A percentile compares a stretch with the other conserved stretches of the same genome.
Conservation (phyloP, 2,888 invertebrate genomes). For the Amphipyra berbera region DNA sequence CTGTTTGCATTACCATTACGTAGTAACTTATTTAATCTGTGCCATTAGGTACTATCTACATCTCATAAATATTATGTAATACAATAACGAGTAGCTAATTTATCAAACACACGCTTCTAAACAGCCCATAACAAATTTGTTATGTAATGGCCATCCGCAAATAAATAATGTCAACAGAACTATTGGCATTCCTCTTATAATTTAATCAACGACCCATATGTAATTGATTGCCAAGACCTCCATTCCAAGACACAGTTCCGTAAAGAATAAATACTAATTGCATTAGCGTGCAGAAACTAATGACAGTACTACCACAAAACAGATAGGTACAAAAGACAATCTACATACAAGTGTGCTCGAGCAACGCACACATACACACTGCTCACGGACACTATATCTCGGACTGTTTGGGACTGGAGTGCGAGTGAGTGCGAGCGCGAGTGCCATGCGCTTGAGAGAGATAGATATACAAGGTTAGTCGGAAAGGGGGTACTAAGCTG, state of each 20-base stretch:
- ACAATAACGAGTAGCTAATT: slow-evolving; percentile 2
- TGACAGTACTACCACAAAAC: neutral
- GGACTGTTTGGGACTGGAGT: too few relatives aligned
- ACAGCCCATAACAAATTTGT: neutral
- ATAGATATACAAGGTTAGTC: too few relatives aligned
- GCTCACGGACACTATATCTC: too few relatives aligned
- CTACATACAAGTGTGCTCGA: too few relatives aligned
- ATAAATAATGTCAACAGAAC: slow-evolving; percentile 25
- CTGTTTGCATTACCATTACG: too few relatives aligned
- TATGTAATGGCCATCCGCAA: slow-evolving; percentile 3
- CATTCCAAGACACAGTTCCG: slow-evolving; percentile 12
- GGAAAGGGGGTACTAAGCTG: too few relatives aligned
- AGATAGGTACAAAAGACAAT: too few relatives aligned
- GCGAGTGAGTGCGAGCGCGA: too few relatives aligned
- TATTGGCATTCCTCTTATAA: slow-evolving; percentile 41
- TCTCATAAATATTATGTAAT: neutral
- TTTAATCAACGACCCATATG: slow-evolving; percentile 31
- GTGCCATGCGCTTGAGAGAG: too few relatives aligned
- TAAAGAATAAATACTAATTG: slow-evolving; percentile 18
- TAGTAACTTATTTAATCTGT: too few relatives aligned
- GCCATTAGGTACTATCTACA: neutral
- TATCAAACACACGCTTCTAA: neutral
- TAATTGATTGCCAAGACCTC: slow-evolving; percentile 26
- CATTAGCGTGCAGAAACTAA: slow-evolving; percentile 11
- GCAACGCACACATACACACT: too few relatives aligned